Conservation (phyloP, 2,888 invertebrate genomes). For the Calameuta filiformis region DNA sequence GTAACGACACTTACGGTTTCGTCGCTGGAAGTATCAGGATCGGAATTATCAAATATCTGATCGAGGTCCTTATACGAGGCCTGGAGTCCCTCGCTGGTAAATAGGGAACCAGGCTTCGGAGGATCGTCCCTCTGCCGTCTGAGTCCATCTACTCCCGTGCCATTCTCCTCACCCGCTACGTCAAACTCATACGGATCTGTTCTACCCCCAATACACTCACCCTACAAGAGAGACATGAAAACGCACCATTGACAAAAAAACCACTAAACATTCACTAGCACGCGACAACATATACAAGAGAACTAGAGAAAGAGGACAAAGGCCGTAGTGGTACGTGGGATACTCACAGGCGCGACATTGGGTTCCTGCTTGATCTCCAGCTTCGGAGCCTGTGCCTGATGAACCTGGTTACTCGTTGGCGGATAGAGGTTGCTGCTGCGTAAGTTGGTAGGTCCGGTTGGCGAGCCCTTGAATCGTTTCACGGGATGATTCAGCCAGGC, state of each 20-base stretch:
- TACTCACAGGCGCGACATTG: constrained; percentile 59
- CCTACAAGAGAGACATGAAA: constrained; percentile 38
- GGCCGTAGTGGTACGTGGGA: not conserved
- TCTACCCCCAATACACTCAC: constrained; percentile 54
- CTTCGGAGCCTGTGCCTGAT: constrained; percentile 66
- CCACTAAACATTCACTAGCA: constrained; percentile 1
- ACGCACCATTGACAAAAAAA: constrained; percentile 25
- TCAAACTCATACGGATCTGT: constrained; percentile 79
- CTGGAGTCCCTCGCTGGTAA: constrained; percentile 89
- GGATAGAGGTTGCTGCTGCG: constrained; percentile 71
- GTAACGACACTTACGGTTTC: constrained; percentile 73
- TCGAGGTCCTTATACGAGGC: constrained; percentile 92
- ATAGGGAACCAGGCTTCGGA: constrained; percentile 77
- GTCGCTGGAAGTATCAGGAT: constrained; percentile 85
- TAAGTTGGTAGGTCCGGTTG: constrained; percentile 16
- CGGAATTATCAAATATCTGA: constrained; percentile 93
- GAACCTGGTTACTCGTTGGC: constrained; percentile 68
- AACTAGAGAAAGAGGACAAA: constrained; percentile 17
- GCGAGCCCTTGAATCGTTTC: constrained; percentile 79
- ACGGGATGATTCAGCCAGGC: constrained; percentile 88
- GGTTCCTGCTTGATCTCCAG: constrained; percentile 77
- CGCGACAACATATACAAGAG: constrained; percentile 11
- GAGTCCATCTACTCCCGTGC: constrained; percentile 67
- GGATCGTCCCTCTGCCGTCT: constrained; percentile 64
- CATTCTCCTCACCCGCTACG: constrained; percentile 71